Percentiles rank a stretch among this genome's conserved stretches.
These are phyloP conservation scores for Catharus ustulatus DNA, from an alignment of 2,797 vertebrate genomes.

Conservation along the genomic window DNA sequence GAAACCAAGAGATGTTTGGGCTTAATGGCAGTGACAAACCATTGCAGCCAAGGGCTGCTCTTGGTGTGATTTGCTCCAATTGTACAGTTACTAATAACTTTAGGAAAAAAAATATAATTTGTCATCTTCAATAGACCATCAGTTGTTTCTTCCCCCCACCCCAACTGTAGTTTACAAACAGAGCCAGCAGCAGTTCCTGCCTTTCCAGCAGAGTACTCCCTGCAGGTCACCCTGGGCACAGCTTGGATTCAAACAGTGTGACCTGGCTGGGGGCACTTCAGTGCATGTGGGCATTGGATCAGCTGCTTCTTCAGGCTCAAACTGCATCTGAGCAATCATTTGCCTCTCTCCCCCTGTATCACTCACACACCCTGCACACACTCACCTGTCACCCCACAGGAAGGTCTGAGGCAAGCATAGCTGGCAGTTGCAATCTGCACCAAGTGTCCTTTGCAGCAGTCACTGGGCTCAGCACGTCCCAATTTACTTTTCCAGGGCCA, in stretches of 20 bases:
- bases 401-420: background rate
- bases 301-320: background rate
- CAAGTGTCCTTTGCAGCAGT: rapidly evolving
- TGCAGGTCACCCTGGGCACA: rapidly evolving
- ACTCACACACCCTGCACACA: background rate
- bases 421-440: background rate
- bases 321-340: background rate
- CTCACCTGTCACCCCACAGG: background rate
- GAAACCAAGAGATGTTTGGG: background rate
- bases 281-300: background rate
- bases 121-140: background rate
- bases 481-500: background rate
- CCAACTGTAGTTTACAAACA: background rate
- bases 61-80: background rate
- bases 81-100: background rate
- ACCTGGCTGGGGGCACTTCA: background rate
- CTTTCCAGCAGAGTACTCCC: background rate
- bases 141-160: background rate
- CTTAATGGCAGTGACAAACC: background rate
- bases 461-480: background rate
- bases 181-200: background rate
- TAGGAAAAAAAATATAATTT: background rate
- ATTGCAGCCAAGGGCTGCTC: background rate
- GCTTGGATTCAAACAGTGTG: background rate
- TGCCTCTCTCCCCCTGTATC: background rate